These are phyloP conservation scores for Neotoma lepida DNA, from an alignment of 2,113 vertebrate species.

Conservation along the genomic window DNA sequence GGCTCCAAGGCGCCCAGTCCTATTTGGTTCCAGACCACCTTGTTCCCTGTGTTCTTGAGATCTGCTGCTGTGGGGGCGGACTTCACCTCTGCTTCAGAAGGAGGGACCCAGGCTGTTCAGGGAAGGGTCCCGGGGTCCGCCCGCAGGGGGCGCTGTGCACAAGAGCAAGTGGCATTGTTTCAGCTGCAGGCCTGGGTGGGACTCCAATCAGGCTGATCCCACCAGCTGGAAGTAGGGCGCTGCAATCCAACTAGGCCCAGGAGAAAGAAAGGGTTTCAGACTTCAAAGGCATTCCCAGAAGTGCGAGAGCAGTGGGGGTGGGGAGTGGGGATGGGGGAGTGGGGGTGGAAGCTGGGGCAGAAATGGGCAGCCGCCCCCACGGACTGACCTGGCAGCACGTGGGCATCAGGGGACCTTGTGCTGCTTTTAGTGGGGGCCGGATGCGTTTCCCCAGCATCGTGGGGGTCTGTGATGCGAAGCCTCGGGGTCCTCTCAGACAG, in stretches of 20 bases:
- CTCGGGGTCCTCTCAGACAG: background rate
- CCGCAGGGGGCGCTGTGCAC: constrained; percentile 84
- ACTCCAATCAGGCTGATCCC: accelerated
- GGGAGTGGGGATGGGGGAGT: background rate
- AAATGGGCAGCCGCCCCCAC: background rate
- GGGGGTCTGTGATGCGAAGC: background rate
- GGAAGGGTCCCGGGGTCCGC: background rate
- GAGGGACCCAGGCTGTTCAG: background rate
- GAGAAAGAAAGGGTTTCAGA: background rate
- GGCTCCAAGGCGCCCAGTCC: background rate
- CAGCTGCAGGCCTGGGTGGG: background rate
- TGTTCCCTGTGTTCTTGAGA: background rate
- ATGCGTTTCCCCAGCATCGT: background rate
- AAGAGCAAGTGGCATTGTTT: background rate
- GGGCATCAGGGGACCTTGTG: background rate
- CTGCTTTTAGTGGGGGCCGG: background rate
- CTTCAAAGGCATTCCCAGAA: constrained; percentile 16
- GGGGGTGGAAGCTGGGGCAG: background rate
- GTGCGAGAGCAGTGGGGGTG: background rate
- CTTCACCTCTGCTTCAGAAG: background rate
- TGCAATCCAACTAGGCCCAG: accelerated
- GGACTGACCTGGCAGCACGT: accelerated
- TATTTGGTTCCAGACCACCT: background rate
- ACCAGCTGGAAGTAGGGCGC: accelerated
- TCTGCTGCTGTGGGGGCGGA: background rate